Conservation (phyloP, 1,140 invertebrate species). For the Drosophila truncata region DNA sequence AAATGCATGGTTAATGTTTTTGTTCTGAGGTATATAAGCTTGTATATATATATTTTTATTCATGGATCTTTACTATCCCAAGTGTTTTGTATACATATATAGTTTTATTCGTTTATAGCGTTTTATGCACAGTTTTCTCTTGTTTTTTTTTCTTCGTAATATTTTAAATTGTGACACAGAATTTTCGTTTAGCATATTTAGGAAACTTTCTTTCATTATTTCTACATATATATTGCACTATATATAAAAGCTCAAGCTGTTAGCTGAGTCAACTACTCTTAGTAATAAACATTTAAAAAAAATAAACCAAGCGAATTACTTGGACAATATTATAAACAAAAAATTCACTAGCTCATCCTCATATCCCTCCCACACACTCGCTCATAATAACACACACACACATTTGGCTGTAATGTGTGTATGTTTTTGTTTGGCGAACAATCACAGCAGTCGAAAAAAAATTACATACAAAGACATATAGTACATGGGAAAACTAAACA, state of each 20-base stretch:
- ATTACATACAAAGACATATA: conserved; percentile 57
- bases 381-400: conserved; percentile 12
- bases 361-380: conserved; percentile 3
- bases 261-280: conserved; percentile 48
- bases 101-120: conserved; percentile 35
- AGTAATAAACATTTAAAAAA: conserved; percentile 49
- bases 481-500: conserved; percentile 46
- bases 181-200: conserved; percentile 29
- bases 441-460: conserved; percentile 70
- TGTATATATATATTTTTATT: conserved; percentile 52
- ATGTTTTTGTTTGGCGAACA: conserved; percentile 49
- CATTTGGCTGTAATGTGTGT: conserved; percentile 57
- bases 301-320: conserved; percentile 61
- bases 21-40: conserved; percentile 61
- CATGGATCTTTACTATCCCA: conserved; percentile 29
- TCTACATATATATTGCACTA: conserved; percentile 64
- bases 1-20: conserved; percentile 61
- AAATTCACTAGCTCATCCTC: conserved; percentile 34
- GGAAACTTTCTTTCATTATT: conserved; percentile 32
- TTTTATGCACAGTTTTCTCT: conserved; percentile 73
- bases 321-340: conserved; percentile 70
- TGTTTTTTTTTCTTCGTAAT: conserved; percentile 19
- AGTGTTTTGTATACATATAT: conserved; percentile 26
- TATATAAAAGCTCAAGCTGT: conserved; percentile 45
- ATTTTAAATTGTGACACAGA: conserved; percentile 35